These are phyloP conservation scores for Loriculus beryllinus DNA, from an alignment of 2,797 vertebrate genomes.

Conservation along the genomic window DNA sequence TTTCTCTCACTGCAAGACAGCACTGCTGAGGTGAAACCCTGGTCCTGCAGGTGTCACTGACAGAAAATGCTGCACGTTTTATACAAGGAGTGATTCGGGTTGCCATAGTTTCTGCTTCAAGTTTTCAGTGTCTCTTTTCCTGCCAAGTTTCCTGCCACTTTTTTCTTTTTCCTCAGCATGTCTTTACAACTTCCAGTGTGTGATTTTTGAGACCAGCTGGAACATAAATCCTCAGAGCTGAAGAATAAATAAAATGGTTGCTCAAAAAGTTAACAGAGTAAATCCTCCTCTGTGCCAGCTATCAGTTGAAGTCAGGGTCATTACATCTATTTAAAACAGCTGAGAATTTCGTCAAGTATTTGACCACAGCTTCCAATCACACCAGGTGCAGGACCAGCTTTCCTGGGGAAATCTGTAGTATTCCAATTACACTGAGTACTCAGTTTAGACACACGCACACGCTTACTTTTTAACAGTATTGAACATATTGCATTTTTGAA, in stretches of 20 bases:
- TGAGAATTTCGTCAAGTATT: conserved; percentile 42
- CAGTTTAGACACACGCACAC: not conserved
- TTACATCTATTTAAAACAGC: conserved; percentile 34
- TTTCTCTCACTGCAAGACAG: not conserved
- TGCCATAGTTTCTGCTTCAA: conserved; percentile 36
- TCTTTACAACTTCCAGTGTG: conserved; percentile 39
- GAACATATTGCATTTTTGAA: conserved; percentile 44
- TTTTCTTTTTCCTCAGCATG: not conserved
- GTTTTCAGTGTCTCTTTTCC: conserved; percentile 1
- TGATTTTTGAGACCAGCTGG: conserved; percentile 59
- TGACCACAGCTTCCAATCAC: not conserved
- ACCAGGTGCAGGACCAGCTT: not conserved
- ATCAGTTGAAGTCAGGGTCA: not conserved
- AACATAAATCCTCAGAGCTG: conserved; percentile 28
- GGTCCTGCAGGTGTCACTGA: not conserved
- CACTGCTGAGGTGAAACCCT: not conserved
- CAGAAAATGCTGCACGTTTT: not conserved
- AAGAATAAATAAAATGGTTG: conserved; percentile 55
- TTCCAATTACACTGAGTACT: conserved; percentile 11
- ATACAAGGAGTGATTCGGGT: not conserved
- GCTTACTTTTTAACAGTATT: not conserved
- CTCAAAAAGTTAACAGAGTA: conserved; percentile 8
- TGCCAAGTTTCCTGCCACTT: conserved; percentile 35
- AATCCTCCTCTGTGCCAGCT: conserved; percentile 7
- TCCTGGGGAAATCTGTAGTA: not conserved